A percentile compares a stretch with the other conserved stretches of the same genome.
Conservation (phyloP, 2,888 invertebrate genomes). For the Metalampra italica region DNA sequence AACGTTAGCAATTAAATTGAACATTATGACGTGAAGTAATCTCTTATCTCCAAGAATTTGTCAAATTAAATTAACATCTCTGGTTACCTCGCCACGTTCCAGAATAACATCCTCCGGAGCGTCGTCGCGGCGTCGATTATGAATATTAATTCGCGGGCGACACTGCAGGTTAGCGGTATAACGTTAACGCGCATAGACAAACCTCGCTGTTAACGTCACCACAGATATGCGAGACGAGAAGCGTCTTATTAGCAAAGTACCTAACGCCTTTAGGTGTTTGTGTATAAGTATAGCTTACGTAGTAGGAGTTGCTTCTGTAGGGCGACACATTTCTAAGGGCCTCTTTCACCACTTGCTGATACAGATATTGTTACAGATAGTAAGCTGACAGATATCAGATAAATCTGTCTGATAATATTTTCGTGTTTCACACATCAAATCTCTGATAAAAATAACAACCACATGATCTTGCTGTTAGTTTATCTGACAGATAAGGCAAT, state of each 20-base stretch:
- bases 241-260: constrained; percentile 9
- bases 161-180: constrained; percentile 56
- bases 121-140: constrained; percentile 37
- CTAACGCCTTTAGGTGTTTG: neutral
- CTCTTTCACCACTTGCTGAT: too few species aligned
- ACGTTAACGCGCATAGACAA: constrained; percentile 64
- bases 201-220: constrained; percentile 21
- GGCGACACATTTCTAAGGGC: too few species aligned
- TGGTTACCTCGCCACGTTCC: constrained; percentile 25
- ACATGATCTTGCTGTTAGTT: too few species aligned
- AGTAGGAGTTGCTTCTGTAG: neutral
- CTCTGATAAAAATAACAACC: too few species aligned
- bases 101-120: constrained; percentile 25
- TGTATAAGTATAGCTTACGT: neutral
- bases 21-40: constrained; percentile 4
- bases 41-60: constrained; percentile 19
- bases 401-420: too few species aligned
- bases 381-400: too few species aligned
- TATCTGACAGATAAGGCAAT: too few species aligned
- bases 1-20: neutral
- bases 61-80: constrained; percentile 41
- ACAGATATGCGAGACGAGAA: constrained; percentile 15
- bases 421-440: too few species aligned
- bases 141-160: constrained; percentile 68
- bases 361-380: too few species aligned